Conservation (phyloP, 2,113 vertebrate genomes). For the Antennarius striatus region DNA sequence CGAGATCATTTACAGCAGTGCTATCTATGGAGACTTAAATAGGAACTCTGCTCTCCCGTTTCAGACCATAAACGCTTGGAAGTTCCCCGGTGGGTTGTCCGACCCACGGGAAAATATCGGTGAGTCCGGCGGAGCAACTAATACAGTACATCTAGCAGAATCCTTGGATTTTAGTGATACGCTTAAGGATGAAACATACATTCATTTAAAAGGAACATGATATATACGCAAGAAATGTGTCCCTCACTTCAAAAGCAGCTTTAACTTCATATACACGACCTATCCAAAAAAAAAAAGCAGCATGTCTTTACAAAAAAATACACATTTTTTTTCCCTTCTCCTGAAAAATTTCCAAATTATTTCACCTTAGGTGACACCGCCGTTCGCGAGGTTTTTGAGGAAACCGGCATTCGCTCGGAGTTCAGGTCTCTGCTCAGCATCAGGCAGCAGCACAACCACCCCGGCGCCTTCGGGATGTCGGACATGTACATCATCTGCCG, state of each 20-base stretch:
- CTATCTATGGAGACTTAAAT: constrained; percentile 10
- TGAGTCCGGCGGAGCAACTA: constrained; percentile 71
- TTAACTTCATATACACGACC: constrained; percentile 37
- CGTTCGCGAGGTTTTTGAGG: constrained; percentile 93
- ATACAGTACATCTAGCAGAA: constrained; percentile 49
- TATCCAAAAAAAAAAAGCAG: constrained; percentile 45
- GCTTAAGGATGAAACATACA: constrained; percentile 41
- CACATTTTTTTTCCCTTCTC: constrained; percentile 14
- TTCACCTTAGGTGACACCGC: constrained; percentile 84
- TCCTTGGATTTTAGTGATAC: constrained; percentile 3
- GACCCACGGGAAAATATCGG: constrained; percentile 93
- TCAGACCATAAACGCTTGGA: constrained; percentile 90
- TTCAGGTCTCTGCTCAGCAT: constrained; percentile 92
- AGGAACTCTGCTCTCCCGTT: constrained; percentile 10
- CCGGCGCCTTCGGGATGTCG: constrained; percentile 89
- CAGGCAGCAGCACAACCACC: constrained; percentile 90
- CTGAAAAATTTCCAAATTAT: not conserved
- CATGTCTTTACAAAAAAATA: constrained; percentile 44
- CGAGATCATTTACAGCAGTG: constrained; percentile 50
- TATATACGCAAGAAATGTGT: constrained; percentile 23
- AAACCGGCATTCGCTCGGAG: constrained; percentile 90
- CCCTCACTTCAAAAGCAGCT: constrained; percentile 65
- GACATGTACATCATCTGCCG: constrained; percentile 94
- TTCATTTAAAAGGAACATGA: constrained; percentile 47
- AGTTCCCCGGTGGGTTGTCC: constrained; percentile 93